phyloP scores from a whole-genome alignment of 2,113 vertebrate species.

The Pungitius pungitius region DNA sequence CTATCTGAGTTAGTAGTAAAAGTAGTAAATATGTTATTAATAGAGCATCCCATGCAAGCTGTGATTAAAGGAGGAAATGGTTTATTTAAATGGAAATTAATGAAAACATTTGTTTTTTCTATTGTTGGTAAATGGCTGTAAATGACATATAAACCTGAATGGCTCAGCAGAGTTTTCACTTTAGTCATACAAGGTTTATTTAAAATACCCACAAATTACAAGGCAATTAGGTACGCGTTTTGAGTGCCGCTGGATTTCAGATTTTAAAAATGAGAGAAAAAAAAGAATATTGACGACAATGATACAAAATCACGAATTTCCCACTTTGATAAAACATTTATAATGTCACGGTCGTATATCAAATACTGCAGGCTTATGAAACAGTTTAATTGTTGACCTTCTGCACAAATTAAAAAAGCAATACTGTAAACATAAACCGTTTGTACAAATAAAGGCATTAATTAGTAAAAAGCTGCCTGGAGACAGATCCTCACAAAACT shows the following conservation, averaged over 20 bases:
- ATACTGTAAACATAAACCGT: constrained; percentile 70
- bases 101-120: background rate
- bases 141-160: constrained; percentile 23
- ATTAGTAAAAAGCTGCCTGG: constrained; percentile 70
- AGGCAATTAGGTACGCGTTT: constrained; percentile 79
- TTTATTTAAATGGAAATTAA: background rate
- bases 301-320: constrained; percentile 78
- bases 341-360: constrained; percentile 73
- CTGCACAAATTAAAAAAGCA: constrained; percentile 64
- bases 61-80: constrained; percentile 5
- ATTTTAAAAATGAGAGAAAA: constrained; percentile 58
- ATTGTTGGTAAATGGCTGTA: background rate
- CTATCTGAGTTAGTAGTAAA: background rate
- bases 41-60: background rate
- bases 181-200: constrained; percentile 78
- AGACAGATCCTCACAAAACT: constrained; percentile 75
- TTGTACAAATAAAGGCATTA: constrained; percentile 84
- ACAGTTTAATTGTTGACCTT: constrained; percentile 52
- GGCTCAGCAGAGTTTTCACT: constrained; percentile 49
- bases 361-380: constrained; percentile 76
- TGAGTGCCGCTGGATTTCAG: constrained; percentile 70
- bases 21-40: background rate
- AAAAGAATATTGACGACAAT: constrained; percentile 60
- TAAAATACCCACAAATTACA: constrained; percentile 80
- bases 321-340: constrained; percentile 78